Base-by-base conservation (phyloP, 2,113 vertebrate genomes). In the Pomatostomus ruficeps region DNA sequence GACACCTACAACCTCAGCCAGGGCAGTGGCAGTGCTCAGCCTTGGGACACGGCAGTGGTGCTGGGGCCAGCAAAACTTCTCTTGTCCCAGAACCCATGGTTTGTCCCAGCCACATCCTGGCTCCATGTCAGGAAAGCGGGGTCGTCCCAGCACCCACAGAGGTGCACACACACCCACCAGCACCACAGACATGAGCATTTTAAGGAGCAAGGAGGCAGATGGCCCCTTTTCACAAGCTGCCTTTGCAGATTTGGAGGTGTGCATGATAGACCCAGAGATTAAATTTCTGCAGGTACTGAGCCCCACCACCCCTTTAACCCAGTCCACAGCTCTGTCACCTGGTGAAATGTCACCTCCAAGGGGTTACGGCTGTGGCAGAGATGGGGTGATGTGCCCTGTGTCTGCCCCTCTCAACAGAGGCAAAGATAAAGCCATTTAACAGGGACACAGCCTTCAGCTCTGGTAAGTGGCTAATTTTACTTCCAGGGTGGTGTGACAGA, bases 21-120 rank as follows among this genome's bases (percentile, higher is more conserved):
- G 45, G 16, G n/a, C 48, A 63, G 54, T 40, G 42, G 23, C n/a
- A 58, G 20, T 1, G 1, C 55, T n/a, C 14, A 31, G 23, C 48
- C 17, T 8, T 58, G 43, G 31, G 23, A 48, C 1, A 1, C 0
- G 1, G 23, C 1, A 8, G 45, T 14, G 11, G 6, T 35, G 40
- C 24, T 59, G 46, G 36, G 26, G 6, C 25, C 59, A 26, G 25
- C 45, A 36, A 54, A 63, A 55, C 5, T 36, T 58, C 70, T 43
- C 43, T 35, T 42, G 11, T 52, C 22, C 20, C 25, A 26, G 40
- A 48, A 54, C 22, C 48, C 2, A 4, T 28, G n/a, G 38, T n/a
- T 71, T 58, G n/a, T 28, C 38, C 48, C 48, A 54, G 23, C 3
- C 14, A 28, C 0, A 5, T 33, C 35, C 54, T 43, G 42, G 42